These are phyloP conservation scores for Tipula lateralis DNA, from an alignment of 2,888 invertebrate genomes.

Conservation along the genomic window DNA sequence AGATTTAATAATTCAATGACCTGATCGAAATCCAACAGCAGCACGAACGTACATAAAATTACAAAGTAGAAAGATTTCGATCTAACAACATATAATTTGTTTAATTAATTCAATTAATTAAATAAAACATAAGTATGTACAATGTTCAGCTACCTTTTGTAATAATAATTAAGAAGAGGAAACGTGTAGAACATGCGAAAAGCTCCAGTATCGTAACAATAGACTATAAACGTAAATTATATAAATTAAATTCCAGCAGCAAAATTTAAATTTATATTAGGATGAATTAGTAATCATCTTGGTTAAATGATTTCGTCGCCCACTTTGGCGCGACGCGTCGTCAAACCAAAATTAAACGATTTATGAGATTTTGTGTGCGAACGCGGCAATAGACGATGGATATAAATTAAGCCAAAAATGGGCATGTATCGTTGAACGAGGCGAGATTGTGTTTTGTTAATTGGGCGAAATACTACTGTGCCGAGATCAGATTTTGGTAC, in stretches of 20 bases:
- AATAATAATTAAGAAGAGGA: background rate
- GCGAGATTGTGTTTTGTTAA: background rate
- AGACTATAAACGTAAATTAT: background rate
- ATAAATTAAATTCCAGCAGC: background rate
- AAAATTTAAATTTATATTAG: background rate
- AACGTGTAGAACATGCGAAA: background rate
- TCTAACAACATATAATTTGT: background rate
- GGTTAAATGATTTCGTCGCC: background rate
- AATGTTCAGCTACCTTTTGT: background rate
- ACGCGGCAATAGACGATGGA: background rate
- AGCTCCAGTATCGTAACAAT: background rate
- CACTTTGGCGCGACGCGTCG: background rate
- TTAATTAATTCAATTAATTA: background rate
- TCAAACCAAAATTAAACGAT: background rate
- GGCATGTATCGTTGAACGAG: background rate
- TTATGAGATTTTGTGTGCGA: background rate
- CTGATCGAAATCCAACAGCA: background rate
- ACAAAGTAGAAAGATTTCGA: background rate
- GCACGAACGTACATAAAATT: too few species aligned
- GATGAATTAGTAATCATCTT: constrained; percentile 1
- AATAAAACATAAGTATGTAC: background rate
- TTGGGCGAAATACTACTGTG: background rate
- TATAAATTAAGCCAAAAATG: background rate
- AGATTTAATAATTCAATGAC: constrained; percentile 1
- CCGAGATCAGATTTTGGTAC: background rate